Percentiles rank a stretch among this genome's conserved stretches.
phyloP scores from a whole-genome alignment of 1,140 invertebrate species.

The Reticulitermes speratus region DNA sequence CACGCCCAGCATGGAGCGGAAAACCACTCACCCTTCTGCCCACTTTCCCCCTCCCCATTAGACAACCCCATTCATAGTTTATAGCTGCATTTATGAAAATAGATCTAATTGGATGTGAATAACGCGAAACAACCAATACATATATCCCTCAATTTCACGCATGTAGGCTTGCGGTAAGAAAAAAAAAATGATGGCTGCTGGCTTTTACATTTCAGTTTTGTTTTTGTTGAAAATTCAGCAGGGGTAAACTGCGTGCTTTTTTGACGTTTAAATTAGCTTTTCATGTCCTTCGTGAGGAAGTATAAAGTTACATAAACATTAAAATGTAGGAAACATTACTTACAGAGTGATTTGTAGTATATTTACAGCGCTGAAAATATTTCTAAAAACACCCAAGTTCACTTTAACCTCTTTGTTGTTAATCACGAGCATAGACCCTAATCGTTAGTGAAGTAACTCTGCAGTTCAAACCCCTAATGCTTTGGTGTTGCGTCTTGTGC shows the following conservation, averaged over 20 bases:
- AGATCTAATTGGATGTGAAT: slow-evolving; percentile 1
- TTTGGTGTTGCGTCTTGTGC: no score
- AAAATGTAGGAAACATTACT: neutral
- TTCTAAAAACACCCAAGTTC: no score
- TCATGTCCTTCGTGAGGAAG: neutral
- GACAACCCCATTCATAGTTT: neutral
- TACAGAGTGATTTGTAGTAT: neutral
- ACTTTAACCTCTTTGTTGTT: no score
- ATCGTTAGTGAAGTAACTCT: no score
- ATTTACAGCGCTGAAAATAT: no score
- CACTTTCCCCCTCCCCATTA: neutral
- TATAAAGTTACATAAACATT: neutral
- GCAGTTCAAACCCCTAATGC: no score
- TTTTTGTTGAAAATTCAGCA: neutral
- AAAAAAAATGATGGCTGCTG: neutral
- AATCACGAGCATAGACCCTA: no score
- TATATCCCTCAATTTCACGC: neutral
- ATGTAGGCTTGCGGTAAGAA: neutral
- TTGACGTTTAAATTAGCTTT: neutral
- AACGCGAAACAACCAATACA: neutral
- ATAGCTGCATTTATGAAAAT: slow-evolving; percentile 5
- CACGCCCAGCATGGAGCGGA: neutral
- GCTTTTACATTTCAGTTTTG: neutral
- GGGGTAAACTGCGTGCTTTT: neutral
- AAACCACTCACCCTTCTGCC: neutral